Evolutionary conservation across 1,140 invertebrate genomes (phyloP).

Genomic region (Brachionus calyciflorus): DNA sequence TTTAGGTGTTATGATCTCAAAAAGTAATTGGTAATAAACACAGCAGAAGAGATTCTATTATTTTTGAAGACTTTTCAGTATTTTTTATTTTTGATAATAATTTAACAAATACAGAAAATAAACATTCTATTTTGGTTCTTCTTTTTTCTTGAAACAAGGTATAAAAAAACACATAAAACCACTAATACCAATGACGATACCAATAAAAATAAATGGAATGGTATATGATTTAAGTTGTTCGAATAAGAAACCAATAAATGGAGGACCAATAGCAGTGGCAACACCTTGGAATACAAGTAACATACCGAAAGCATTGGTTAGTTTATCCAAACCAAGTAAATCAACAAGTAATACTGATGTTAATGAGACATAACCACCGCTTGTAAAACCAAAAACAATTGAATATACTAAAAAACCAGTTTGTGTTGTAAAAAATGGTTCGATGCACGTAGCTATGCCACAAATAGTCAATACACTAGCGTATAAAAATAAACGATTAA

Average conservation of each 20-base stretch:
- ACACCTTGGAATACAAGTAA: conserved; percentile 86
- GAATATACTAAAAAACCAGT: conserved; percentile 5
- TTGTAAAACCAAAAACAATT: conserved; percentile 37
- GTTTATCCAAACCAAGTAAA: conserved; percentile 80
- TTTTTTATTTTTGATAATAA: too few relatives aligned
- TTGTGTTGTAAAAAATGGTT: conserved; percentile 66
- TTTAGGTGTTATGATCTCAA: too few relatives aligned
- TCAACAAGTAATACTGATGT: conserved; percentile 86
- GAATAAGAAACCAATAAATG: conserved; percentile 54
- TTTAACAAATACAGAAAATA: too few relatives aligned
- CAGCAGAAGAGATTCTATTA: too few relatives aligned
- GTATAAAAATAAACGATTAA: conserved; percentile 72
- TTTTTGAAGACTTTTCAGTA: too few relatives aligned
- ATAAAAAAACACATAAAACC: conserved; percentile 46
- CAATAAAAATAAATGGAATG: conserved; percentile 10
- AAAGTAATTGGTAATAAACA: too few relatives aligned
- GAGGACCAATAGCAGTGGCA: conserved; percentile 76
- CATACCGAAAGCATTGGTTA: conserved; percentile 88
- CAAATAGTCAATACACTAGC: conserved; percentile 78
- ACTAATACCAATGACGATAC: conserved; percentile 18
- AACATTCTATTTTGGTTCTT: too few relatives aligned
- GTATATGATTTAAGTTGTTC: conserved; percentile 41
- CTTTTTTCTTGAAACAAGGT: background rate
- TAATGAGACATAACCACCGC: conserved; percentile 70
- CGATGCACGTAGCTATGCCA: conserved; percentile 72